These are phyloP conservation scores for Onychomys leucogaster DNA, from an alignment of 2,797 vertebrate species.

Conservation along the genomic window DNA sequence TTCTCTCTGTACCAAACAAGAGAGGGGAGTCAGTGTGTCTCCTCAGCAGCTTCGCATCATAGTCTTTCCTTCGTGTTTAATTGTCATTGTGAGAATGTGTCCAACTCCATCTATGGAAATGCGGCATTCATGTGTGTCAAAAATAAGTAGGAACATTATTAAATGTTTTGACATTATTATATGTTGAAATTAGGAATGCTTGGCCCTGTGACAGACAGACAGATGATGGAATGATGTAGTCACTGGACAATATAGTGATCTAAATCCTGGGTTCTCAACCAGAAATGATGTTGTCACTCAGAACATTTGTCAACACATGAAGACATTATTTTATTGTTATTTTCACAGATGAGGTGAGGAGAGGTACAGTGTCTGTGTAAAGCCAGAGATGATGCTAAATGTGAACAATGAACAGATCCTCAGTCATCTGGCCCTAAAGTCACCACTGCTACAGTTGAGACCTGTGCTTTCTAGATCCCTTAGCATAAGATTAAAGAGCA, in stretches of 20 bases:
- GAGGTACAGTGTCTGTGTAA: not conserved
- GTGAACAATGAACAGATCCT: not conserved
- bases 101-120: not conserved
- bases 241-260: not conserved
- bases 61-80: not conserved
- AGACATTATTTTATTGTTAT: not conserved
- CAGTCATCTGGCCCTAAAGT: not conserved
- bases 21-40: not conserved
- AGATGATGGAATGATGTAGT: not conserved
- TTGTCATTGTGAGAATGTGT: not conserved
- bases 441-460: not conserved
- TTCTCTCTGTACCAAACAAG: slow-evolving; percentile 4
- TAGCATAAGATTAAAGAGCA: not conserved
- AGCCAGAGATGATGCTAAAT: not conserved
- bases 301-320: not conserved
- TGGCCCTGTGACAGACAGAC: not conserved
- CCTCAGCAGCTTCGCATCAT: not conserved
- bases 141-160: slow-evolving; percentile 12
- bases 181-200: not conserved
- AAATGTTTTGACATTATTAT: slow-evolving; percentile 24
- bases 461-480: not conserved
- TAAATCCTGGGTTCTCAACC: not conserved
- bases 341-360: not conserved
- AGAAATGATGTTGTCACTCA: not conserved
- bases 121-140: not conserved